phyloP scores from a whole-genome alignment of 1,140 invertebrate species.

The Paraescarpia echinospica region DNA sequence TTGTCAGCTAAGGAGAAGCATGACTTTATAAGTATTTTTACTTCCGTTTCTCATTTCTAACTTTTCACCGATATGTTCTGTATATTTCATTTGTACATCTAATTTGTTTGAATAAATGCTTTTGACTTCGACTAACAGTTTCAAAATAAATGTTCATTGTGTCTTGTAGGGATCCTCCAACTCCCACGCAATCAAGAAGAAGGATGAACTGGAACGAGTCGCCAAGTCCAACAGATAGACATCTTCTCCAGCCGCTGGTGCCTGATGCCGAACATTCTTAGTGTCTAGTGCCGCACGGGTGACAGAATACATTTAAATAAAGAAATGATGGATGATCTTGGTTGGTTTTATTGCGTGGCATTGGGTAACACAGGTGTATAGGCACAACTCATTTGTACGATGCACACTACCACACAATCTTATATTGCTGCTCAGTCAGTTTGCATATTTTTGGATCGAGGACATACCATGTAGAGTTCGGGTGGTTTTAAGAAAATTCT shows the following conservation, averaged over 20 bases:
- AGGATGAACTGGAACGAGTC: conserved; percentile 99
- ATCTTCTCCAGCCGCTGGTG: background rate
- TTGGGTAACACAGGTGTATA: background rate
- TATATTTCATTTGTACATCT: too few species aligned
- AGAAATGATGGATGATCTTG: background rate
- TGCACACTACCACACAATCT: background rate
- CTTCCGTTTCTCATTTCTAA: too few species aligned
- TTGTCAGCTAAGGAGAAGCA: too few species aligned
- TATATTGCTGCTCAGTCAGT: too few species aligned
- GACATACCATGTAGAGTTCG: too few species aligned
- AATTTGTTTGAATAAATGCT: too few species aligned
- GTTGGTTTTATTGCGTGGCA: background rate
- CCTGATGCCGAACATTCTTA: background rate
- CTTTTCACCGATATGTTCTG: too few species aligned
- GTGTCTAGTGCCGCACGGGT: background rate
- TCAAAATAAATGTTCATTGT: too few species aligned
- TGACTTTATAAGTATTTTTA: too few species aligned
- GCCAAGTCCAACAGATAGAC: conserved; percentile 99
- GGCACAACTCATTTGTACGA: background rate
- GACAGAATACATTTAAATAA: conserved; percentile 2
- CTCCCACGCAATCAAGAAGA: conserved; percentile 99
- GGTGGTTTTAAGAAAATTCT: too few species aligned
- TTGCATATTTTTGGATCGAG: too few species aligned
- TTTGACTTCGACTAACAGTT: too few species aligned
- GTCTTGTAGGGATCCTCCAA: conserved; percentile 88